Percentiles rank a stretch among this genome's conserved stretches.
Conservation (phyloP, 2,113 vertebrate species). For the Lophochroa leadbeateri region DNA sequence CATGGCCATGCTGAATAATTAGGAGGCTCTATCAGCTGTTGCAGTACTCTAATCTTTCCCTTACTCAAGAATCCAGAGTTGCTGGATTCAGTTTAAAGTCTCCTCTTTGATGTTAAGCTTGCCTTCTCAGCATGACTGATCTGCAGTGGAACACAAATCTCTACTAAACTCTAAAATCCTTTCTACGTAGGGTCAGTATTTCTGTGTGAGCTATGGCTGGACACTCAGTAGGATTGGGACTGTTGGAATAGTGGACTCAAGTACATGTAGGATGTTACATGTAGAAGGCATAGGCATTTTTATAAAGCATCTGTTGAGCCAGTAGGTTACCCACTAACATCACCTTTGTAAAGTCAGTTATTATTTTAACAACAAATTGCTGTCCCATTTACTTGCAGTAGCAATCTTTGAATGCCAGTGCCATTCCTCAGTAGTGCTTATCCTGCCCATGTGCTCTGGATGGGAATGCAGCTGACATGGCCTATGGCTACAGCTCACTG, state of each 20-base stretch:
- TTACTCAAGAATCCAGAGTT: neutral
- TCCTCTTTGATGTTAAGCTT: neutral
- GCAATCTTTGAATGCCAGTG: slow-evolving; percentile 32
- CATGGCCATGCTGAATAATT: neutral
- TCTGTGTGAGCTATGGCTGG: neutral
- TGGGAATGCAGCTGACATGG: neutral
- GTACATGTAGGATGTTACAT: neutral
- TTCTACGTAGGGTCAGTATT: neutral
- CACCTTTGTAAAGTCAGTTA: slow-evolving; percentile 45
- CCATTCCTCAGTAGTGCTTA: neutral
- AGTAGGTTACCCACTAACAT: slow-evolving; percentile 40
- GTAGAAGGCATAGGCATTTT: neutral
- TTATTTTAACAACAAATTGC: slow-evolving; percentile 53
- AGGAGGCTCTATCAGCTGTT: neutral
- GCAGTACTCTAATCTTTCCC: neutral
- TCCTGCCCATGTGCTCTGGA: neutral
- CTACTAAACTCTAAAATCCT: neutral
- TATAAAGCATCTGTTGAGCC: neutral
- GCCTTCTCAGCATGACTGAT: neutral
- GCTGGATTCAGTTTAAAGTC: neutral
- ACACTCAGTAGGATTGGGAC: neutral
- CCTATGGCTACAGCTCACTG: neutral
- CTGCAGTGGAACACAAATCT: neutral
- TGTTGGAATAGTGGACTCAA: neutral
- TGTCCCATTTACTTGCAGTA: slow-evolving; percentile 49